Evolutionary conservation across 2,113 vertebrate species (phyloP).

Genomic region (Scartelaos histophorus): DNA sequence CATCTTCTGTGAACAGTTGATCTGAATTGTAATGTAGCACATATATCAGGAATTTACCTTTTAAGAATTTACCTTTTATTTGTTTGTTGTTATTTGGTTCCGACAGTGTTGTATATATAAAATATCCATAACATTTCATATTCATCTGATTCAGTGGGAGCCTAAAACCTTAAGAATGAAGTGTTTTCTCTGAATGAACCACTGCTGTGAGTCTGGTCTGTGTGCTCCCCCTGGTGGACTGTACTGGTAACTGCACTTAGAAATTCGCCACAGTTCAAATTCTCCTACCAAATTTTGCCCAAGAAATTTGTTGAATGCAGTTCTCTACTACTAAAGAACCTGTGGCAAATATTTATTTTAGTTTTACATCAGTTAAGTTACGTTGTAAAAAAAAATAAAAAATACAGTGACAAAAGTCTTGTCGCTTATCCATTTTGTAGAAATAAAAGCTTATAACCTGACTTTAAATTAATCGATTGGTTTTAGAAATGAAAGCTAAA

Average conservation of each 20-base stretch:
- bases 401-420: no score
- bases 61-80: not conserved
- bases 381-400: no score
- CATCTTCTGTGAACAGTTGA: no score
- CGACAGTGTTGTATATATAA: not conserved
- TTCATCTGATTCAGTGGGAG: conserved; percentile 4
- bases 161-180: conserved; percentile 60
- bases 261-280: not conserved
- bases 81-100: not conserved
- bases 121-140: not conserved
- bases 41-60: not conserved
- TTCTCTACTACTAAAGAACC: no score
- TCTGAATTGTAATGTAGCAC: no score
- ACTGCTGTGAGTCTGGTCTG: not conserved
- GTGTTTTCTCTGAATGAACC: conserved; percentile 57
- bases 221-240: conserved; percentile 49
- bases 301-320: not conserved
- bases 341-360: no score
- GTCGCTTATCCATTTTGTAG: no score
- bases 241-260: not conserved
- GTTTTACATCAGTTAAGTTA: no score
- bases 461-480: no score
- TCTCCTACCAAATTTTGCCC: not conserved
- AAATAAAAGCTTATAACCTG: no score
- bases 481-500: no score